phyloP scores from a whole-genome alignment of 1,140 invertebrate species.

The Eriocheir sinensis region DNA sequence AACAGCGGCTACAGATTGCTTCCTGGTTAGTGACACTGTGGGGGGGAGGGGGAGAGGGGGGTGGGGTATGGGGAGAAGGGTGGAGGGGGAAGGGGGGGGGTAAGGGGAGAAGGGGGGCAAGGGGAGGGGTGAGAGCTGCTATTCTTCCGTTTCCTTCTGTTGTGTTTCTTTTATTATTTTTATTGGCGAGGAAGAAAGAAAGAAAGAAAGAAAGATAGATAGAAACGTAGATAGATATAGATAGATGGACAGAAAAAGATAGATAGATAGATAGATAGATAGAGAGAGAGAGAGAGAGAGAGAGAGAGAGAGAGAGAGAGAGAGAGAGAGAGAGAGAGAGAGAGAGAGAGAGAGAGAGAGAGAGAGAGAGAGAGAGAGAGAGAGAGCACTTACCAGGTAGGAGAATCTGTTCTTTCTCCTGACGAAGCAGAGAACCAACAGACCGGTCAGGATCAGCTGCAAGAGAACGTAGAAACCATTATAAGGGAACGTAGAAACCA shows the following conservation, averaged over 20 bases:
- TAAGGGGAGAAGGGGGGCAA: background rate
- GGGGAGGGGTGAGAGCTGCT: background rate
- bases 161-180: background rate
- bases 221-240: too few species aligned
- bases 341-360: background rate
- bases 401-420: constrained; percentile 92
- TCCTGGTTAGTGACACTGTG: background rate
- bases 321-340: background rate
- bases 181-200: background rate
- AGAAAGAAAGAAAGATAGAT: background rate
- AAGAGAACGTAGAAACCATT: too few species aligned
- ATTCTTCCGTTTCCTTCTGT: background rate
- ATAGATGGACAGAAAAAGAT: too few species aligned
- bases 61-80: background rate
- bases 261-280: too few species aligned
- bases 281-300: too few species aligned
- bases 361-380: background rate
- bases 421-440: constrained; percentile 92
- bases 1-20: background rate
- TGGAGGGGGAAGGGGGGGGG: background rate
- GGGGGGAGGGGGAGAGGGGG: background rate
- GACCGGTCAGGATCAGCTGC: constrained; percentile 89
- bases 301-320: background rate
- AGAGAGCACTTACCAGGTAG: constrained; percentile 85
- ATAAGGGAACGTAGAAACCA: too few species aligned